Conservation (phyloP, 2,797 vertebrate species). For the Antennarius maculatus region DNA sequence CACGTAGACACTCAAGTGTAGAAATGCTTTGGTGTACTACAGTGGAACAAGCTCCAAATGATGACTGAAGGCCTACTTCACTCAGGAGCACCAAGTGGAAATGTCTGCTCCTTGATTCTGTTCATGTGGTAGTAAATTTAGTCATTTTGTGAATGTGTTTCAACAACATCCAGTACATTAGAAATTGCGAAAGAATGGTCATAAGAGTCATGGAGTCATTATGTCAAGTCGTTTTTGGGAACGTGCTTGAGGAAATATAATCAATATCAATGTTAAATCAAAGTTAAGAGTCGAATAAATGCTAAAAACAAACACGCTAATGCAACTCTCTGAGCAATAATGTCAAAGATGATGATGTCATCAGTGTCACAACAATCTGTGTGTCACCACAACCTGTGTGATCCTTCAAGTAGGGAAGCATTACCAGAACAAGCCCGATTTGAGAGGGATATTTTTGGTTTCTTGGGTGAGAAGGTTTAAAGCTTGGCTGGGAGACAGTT, state of each 20-base stretch:
- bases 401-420: conserved; percentile 49
- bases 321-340: background rate
- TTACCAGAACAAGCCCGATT: conserved; percentile 52
- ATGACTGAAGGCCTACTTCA: conserved; percentile 70
- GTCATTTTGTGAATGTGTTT: conserved; percentile 67
- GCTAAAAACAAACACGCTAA: background rate
- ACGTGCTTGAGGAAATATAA: background rate
- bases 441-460: conserved; percentile 43
- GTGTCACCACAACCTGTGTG: conserved; percentile 51
- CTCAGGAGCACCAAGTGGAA: conserved; percentile 41
- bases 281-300: background rate
- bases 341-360: conserved; percentile 51
- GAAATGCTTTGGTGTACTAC: conserved; percentile 74
- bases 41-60: conserved; percentile 67
- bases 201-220: conserved; percentile 22
- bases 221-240: background rate
- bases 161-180: conserved; percentile 51
- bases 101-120: conserved; percentile 44
- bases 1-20: conserved; percentile 33
- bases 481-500: conserved; percentile 38
- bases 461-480: conserved; percentile 33
- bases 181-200: conserved; percentile 38
- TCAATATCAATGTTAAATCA: background rate
- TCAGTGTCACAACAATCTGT: conserved; percentile 57
- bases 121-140: conserved; percentile 57